Evolutionary conservation across 2,888 invertebrate genomes (phyloP).

Genomic region (Lasioglossum villosulum): DNA sequence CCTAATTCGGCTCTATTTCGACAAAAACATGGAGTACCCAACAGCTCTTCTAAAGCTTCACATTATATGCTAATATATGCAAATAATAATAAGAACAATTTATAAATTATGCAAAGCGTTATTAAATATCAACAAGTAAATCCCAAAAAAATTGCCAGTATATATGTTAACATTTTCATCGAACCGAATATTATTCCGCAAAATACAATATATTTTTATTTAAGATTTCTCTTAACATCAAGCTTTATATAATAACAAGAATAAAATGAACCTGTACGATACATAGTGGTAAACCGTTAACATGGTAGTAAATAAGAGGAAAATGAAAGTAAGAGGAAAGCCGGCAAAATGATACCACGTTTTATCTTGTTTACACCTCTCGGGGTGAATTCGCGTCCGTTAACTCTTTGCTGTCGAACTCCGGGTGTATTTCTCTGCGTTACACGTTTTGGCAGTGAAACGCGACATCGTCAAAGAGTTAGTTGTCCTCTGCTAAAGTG

Average conservation of each 20-base stretch:
- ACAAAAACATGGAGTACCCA: slow-evolving; percentile 52
- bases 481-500: slow-evolving; percentile 90
- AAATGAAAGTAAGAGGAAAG: slow-evolving; percentile 79
- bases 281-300: slow-evolving; percentile 54
- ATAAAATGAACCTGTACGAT: slow-evolving; percentile 48
- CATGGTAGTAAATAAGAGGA: slow-evolving; percentile 69
- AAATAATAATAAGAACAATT: slow-evolving; percentile 7
- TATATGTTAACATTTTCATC: slow-evolving; percentile 50
- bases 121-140: not conserved
- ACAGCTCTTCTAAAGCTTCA: slow-evolving; percentile 9
- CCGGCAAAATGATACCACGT: slow-evolving; percentile 76
- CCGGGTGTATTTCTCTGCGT: not conserved
- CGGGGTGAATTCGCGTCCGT: slow-evolving; percentile 74
- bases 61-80: not conserved
- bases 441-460: not conserved
- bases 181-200: slow-evolving; percentile 36
- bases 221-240: slow-evolving; percentile 33
- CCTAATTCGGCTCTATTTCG: slow-evolving; percentile 29
- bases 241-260: slow-evolving; percentile 39
- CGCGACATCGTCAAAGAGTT: slow-evolving; percentile 82
- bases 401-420: not conserved
- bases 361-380: slow-evolving; percentile 65
- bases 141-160: slow-evolving; percentile 2
- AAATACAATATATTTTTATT: slow-evolving; percentile 40
- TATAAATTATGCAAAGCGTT: not conserved